Evolutionary conservation across 1,140 invertebrate genomes (phyloP).

Genomic region (Zaprionus nigranus): DNA sequence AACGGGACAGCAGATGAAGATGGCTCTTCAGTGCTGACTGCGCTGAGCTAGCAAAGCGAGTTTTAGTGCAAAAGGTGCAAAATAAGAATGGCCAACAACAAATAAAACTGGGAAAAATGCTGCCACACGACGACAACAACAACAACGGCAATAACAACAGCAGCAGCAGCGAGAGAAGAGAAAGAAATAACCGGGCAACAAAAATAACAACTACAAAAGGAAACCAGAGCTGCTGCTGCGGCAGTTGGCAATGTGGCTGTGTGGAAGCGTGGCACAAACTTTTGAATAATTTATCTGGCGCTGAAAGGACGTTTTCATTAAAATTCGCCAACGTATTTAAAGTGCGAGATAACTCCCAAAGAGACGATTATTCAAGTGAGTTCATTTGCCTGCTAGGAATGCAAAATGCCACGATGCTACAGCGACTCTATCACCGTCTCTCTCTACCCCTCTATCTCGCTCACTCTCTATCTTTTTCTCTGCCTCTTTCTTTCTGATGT

Average conservation of each 20-base stretch:
- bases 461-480: neutral
- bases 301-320: constrained; percentile 83
- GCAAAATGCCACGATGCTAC: constrained; percentile 48
- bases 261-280: constrained; percentile 60
- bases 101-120: constrained; percentile 27
- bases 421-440: constrained; percentile 2
- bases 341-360: constrained; percentile 80
- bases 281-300: constrained; percentile 82
- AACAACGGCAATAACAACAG: neutral
- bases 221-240: constrained; percentile 38
- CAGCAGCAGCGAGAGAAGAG: constrained; percentile 6
- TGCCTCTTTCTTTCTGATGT: constrained; percentile 5
- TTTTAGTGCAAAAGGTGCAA: constrained; percentile 50
- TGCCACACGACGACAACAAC: constrained; percentile 34
- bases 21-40: constrained; percentile 22
- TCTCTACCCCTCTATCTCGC: neutral
- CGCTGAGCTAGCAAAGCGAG: constrained; percentile 10
- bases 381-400: constrained; percentile 78
- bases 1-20: constrained; percentile 5
- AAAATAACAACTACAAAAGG: constrained; percentile 16
- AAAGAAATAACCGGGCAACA: constrained; percentile 20
- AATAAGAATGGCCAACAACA: constrained; percentile 48
- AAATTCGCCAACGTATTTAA: constrained; percentile 81
- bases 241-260: constrained; percentile 37
- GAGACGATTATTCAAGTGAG: constrained; percentile 80